Base-by-base conservation (phyloP, 2,113 vertebrate species). In the Sisor rabdophorus region DNA sequence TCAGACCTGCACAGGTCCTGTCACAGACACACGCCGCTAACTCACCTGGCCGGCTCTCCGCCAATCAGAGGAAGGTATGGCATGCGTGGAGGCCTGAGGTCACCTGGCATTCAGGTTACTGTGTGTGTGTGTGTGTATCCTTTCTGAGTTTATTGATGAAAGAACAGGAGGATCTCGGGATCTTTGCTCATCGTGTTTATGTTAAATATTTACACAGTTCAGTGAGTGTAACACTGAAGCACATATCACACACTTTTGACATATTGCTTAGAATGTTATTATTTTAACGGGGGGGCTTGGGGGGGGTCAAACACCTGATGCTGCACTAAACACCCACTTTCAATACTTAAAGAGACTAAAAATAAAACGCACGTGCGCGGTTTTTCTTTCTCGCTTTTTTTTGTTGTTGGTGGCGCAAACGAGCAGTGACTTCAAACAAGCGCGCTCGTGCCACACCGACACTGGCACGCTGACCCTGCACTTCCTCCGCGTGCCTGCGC, bases 1-100 rank as follows among this genome's bases (percentile, higher is more conserved):
- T 93, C 89, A 90, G 94, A 94, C 97, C 93, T 98, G 97, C 89
- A 90, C 85, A 74, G 83, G 89, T 85, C 89, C 93, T 95, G 92
- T 96, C 93, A 92, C 90, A 88, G 70, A 91, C 89, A 87, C 92
- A 84, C 74, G 87, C 91, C 89, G 87, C 91, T 91, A 93, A 87
- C 91, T 91, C 91, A 88, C 83, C 85, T 92, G 91, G 90, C 88
- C 89, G 85, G 68, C 86, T 86, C 89, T 90, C 87, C 91, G 81
- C 93, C 94, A 96, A 95, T 95, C 88, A 91, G 87, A 77, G 82
- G 80, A 83, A 65, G 84, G 91, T 88, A 87, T 90, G 89, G 79
- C 86, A 86, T 90, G 88, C 79, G 88, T 90, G 90, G 88, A 89
- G 84, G 88, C 87, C 86, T 88, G 90, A 91, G 84, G 89, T 89